Base-by-base conservation (phyloP, 2,888 invertebrate genomes). In the Tachina fera region DNA sequence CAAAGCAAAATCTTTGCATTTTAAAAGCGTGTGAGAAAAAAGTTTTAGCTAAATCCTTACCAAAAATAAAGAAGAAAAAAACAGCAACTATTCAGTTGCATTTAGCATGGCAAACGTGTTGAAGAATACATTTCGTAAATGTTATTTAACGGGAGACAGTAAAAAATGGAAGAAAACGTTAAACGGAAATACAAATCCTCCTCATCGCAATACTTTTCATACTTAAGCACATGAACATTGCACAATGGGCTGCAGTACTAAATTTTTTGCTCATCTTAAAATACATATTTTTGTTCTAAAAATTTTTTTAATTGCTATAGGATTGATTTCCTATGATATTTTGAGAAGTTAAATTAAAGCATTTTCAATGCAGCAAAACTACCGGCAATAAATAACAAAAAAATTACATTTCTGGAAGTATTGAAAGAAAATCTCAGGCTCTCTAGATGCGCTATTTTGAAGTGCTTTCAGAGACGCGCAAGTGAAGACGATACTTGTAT, bases 71-170 rank as follows among this genome's bases (percentile, higher is more conserved):
- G 45, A 41, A n/a, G 39, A 13, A 70, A 47, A 22, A 14, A 67
- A 61, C 19, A 47, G 43, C 22, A 67, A 68, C 19, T 11, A 72
- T 65, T 61, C 63, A 74, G 56, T 16, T 63, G 68, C 47, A 70
- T 85, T 85, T 78, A 70, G 82, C 72, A 82, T 70, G 61, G 56
- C 74, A 78, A 85, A 85, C 77, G 85, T 82, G 81, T 85, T 78
- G 70, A 82, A 78, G 76, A 85, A 85, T 74, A 78, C 85, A 85
- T 85, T 82, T 81, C 53, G 61, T 67, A 84, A 81, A 81, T 72
- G 76, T 77, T 63, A 56, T 74, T 74, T 67, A 53, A 65, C 84
- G 49, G 45, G 39, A 68, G 63, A 60, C 67, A 53, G 43, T 70
- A 63, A 47, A 51, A 58, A 60, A 63, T 47, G 31, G 45, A 70